A percentile compares a stretch with the other conserved stretches of the same genome.
These are phyloP conservation scores for Mizuhopecten yessoensis DNA, from an alignment of 1,140 invertebrate genomes.

Conservation along the genomic window DNA sequence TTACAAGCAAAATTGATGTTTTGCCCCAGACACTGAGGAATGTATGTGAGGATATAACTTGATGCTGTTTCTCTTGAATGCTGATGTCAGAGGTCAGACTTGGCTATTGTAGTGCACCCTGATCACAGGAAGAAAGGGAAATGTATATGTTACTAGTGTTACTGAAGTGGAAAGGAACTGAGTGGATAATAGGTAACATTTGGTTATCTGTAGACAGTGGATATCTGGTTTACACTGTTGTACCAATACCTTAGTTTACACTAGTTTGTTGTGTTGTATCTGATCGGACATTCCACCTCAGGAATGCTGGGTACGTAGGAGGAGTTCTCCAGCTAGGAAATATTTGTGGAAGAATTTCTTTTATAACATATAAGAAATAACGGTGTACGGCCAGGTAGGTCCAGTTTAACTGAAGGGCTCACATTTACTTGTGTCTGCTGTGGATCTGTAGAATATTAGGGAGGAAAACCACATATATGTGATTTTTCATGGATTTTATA, in stretches of 20 bases:
- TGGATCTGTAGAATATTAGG: background rate
- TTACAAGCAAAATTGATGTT: too few relatives aligned
- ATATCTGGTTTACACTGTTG: too few relatives aligned
- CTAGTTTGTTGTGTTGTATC: background rate
- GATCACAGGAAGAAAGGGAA: slow-evolving; percentile 12
- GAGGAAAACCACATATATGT: background rate
- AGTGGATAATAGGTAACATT: background rate
- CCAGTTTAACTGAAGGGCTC: background rate
- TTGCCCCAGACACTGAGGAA: background rate
- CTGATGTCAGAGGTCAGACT: background rate
- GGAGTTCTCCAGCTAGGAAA: background rate
- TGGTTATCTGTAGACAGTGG: background rate
- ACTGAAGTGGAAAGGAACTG: background rate
- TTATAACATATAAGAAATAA: background rate
- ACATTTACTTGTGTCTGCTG: background rate
- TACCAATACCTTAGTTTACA: background rate
- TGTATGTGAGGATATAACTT: background rate
- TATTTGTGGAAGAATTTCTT: background rate
- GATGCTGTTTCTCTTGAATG: background rate
- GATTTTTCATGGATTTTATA: background rate
- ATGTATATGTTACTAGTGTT: background rate
- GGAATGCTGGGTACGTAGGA: slow-evolving; percentile 36
- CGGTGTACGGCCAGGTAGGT: background rate
- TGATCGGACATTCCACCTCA: background rate
- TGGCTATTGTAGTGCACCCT: background rate